phyloP scores from a whole-genome alignment of 2,113 vertebrate species.

The Bostrychus sinensis region DNA sequence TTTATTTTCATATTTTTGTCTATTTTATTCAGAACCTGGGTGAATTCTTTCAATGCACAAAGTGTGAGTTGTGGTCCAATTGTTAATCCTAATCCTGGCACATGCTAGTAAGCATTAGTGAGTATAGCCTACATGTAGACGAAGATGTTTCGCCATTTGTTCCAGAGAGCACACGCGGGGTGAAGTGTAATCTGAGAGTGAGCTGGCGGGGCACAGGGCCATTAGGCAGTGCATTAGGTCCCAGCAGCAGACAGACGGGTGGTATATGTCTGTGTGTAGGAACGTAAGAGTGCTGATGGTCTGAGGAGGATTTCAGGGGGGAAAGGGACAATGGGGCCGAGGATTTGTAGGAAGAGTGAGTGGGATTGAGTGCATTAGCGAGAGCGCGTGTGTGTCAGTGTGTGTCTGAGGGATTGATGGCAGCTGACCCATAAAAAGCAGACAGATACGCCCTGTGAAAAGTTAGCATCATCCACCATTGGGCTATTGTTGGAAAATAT shows the following conservation, averaged over 20 bases:
- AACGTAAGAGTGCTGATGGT: constrained; percentile 28
- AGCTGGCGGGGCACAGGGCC: constrained; percentile 48
- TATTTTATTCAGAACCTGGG: neutral
- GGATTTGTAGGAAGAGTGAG: constrained; percentile 59
- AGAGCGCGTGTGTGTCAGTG: constrained; percentile 50
- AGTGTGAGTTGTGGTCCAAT: constrained; percentile 35
- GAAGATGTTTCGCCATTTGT: neutral
- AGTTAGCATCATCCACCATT: constrained; percentile 13
- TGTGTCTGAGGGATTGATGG: constrained; percentile 53
- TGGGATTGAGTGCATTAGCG: constrained; percentile 68
- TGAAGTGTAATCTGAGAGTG: constrained; percentile 67
- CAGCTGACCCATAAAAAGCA: constrained; percentile 68
- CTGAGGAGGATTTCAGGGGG: constrained; percentile 57
- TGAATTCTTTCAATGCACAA: neutral
- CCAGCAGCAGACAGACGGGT: constrained; percentile 18
- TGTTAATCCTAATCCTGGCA: constrained; percentile 70
- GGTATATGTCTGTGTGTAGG: constrained; percentile 14
- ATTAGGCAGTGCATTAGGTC: constrained; percentile 74
- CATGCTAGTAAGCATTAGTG: neutral
- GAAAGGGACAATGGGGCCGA: constrained; percentile 65
- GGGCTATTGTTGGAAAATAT: neutral
- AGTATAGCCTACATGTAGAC: neutral
- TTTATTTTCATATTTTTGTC: no score
- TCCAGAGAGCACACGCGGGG: neutral
- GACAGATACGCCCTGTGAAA: constrained; percentile 42